A percentile compares a stretch with the other conserved stretches of the same genome.
Evolutionary conservation across 2,888 invertebrate genomes (phyloP).

Genomic region (Itoplectis maculator): DNA sequence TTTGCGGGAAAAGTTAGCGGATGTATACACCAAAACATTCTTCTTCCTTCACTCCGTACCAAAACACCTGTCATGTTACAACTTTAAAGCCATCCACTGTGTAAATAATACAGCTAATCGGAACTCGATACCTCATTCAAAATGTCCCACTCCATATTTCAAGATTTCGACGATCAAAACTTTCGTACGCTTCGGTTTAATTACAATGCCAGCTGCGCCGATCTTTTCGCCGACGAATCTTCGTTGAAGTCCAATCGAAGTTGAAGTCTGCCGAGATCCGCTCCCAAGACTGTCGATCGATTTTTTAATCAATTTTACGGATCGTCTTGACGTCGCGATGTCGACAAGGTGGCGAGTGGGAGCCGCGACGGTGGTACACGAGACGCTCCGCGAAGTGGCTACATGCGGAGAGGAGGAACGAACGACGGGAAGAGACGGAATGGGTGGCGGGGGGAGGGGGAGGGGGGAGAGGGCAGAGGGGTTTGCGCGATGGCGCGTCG

Average conservation of each 20-base stretch:
- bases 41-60: too few species aligned
- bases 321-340: background rate
- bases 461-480: background rate
- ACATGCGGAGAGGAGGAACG: background rate
- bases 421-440: too few species aligned
- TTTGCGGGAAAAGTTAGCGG: too few species aligned
- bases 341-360: too few species aligned
- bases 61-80: too few species aligned
- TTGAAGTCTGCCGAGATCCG: background rate
- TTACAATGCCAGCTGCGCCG: background rate
- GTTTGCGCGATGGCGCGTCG: constrained; percentile 16
- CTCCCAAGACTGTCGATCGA: background rate
- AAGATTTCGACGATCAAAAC: background rate
- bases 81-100: background rate
- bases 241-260: background rate
- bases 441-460: background rate
- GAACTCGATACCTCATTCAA: background rate
- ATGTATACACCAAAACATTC: too few species aligned
- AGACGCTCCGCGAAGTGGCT: background rate
- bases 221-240: background rate
- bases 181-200: background rate
- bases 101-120: background rate
- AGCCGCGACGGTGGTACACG: background rate
- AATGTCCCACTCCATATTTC: background rate
- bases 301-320: background rate